A percentile compares a stretch with the other conserved stretches of the same genome.
Conservation (phyloP, 2,888 invertebrate genomes). For the Apamea epomidion region DNA sequence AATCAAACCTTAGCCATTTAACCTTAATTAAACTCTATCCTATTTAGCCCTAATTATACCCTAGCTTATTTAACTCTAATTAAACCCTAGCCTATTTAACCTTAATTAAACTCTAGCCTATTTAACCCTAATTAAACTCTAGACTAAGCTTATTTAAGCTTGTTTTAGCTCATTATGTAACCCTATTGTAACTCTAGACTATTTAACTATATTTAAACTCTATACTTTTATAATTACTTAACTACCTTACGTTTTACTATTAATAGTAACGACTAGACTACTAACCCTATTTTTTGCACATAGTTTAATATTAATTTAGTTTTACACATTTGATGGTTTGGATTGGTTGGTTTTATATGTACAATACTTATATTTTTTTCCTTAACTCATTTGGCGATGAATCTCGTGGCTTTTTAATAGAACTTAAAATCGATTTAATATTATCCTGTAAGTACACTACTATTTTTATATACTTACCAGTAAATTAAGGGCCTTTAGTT, state of each 20-base stretch:
- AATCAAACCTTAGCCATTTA: background rate
- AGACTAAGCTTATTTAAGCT: too few species aligned
- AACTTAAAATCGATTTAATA: background rate
- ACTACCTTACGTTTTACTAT: background rate
- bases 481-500: background rate
- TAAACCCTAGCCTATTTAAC: background rate
- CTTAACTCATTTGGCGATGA: conserved; percentile 1
- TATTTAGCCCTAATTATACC: background rate
- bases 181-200: too few species aligned
- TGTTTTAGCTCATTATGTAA: too few species aligned
- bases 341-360: too few species aligned
- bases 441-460: background rate
- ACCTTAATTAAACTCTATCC: background rate
- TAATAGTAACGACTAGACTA: background rate
- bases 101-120: background rate
- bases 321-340: too few species aligned
- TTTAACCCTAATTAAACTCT: background rate
- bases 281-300: background rate
- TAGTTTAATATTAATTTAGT: background rate
- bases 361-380: conserved; percentile 1
- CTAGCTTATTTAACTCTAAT: background rate
- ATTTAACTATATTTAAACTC: too few species aligned
- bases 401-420: background rate
- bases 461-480: background rate
- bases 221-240: background rate